Conservation (phyloP, 2,113 vertebrate species). For the Colistium nudipinnis region DNA sequence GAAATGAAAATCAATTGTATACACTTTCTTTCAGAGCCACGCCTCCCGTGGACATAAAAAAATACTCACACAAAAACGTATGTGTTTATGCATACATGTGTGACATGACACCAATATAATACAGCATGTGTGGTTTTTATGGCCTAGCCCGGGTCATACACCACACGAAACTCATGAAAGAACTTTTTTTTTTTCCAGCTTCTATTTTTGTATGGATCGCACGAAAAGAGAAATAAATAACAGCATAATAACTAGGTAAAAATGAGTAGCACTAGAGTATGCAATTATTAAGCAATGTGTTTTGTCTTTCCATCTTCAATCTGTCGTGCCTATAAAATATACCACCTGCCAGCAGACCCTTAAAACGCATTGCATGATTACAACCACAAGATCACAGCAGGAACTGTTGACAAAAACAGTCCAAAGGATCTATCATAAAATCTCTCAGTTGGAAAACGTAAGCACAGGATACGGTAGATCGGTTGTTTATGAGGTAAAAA, state of each 20-base stretch:
- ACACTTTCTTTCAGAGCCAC: slow-evolving; percentile 19
- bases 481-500: slow-evolving; percentile 2
- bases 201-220: slow-evolving; percentile 16
- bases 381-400: slow-evolving; percentile 31
- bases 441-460: slow-evolving; percentile 5
- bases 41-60: background rate
- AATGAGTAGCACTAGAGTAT: too few relatives aligned
- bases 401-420: slow-evolving; percentile 29
- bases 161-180: slow-evolving; percentile 7
- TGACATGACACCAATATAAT: slow-evolving; percentile 7
- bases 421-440: slow-evolving; percentile 2
- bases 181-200: slow-evolving; percentile 6
- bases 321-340: slow-evolving; percentile 20
- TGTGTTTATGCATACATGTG: background rate
- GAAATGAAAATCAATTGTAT: slow-evolving; percentile 21
- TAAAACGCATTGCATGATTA: slow-evolving; percentile 45
- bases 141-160: slow-evolving; percentile 14
- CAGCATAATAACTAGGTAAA: slow-evolving; percentile 9
- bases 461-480: background rate
- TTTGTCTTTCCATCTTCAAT: slow-evolving; percentile 9
- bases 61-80: slow-evolving; percentile 2
- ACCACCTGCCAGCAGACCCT: slow-evolving; percentile 29
- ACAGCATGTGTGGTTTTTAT: too few relatives aligned
- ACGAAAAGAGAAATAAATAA: background rate
- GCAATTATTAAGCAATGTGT: slow-evolving; percentile 14